Evolutionary conservation across 1,140 invertebrate genomes (phyloP).

Genomic region (Drosophila fuyamai): DNA sequence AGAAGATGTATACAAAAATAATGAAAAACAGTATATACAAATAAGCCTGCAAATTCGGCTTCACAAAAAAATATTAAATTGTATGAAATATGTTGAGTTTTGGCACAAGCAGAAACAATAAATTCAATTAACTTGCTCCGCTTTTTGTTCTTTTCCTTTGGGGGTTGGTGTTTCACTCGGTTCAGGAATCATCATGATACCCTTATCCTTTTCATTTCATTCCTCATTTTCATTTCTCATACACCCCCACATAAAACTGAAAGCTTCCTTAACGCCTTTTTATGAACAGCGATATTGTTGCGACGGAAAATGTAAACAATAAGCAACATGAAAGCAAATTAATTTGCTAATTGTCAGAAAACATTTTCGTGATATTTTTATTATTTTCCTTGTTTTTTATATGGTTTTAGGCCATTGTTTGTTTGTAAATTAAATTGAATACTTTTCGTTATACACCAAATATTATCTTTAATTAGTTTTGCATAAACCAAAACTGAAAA

Average conservation of each 20-base stretch:
- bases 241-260: conserved; percentile 29
- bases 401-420: conserved; percentile 11
- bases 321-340: conserved; percentile 45
- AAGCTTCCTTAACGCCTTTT: conserved; percentile 51
- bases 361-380: conserved; percentile 31
- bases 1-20: conserved; percentile 2
- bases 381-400: background rate
- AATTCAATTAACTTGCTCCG: conserved; percentile 58
- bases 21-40: conserved; percentile 1
- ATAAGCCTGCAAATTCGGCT: conserved; percentile 21
- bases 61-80: conserved; percentile 17
- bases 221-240: background rate
- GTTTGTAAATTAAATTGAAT: conserved; percentile 17
- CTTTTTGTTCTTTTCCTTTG: conserved; percentile 14
- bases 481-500: background rate
- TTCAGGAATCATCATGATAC: conserved; percentile 32
- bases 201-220: conserved; percentile 33
- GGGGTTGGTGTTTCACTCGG: conserved; percentile 20
- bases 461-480: conserved; percentile 1
- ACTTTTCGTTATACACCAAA: background rate
- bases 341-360: conserved; percentile 51
- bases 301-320: conserved; percentile 12
- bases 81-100: conserved; percentile 32
- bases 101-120: conserved; percentile 48
- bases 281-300: conserved; percentile 26